Conservation (phyloP, 2,888 invertebrate genomes). For the Arge pagana region DNA sequence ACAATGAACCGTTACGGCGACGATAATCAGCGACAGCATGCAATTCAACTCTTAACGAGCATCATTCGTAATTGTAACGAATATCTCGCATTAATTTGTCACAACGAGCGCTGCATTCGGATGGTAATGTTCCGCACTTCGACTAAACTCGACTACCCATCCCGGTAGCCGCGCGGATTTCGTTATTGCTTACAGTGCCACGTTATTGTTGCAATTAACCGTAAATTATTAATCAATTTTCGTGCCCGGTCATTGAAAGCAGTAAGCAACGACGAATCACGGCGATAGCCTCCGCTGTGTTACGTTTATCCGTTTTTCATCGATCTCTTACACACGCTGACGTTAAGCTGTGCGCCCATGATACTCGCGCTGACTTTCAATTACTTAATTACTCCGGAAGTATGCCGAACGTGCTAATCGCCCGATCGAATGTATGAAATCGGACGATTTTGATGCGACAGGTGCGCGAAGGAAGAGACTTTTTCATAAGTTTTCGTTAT, state of each 20-base stretch:
- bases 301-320: too few relatives aligned
- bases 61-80: conserved; percentile 20
- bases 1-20: conserved; percentile 15
- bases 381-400: too few relatives aligned
- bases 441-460: too few relatives aligned
- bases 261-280: conserved; percentile 6
- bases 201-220: conserved; percentile 30
- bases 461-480: too few relatives aligned
- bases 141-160: conserved; percentile 18
- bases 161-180: conserved; percentile 10
- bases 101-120: conserved; percentile 17
- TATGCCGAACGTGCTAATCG: too few relatives aligned
- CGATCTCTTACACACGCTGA: too few relatives aligned
- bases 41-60: conserved; percentile 17
- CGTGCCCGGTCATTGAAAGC: conserved; percentile 18
- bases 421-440: too few relatives aligned
- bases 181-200: conserved; percentile 25
- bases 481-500: too few relatives aligned
- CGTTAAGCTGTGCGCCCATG: too few relatives aligned
- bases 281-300: too few relatives aligned
- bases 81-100: conserved; percentile 17
- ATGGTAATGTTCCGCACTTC: conserved; percentile 17
- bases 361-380: too few relatives aligned
- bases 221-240: conserved; percentile 34
- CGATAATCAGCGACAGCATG: conserved; percentile 18